Percentiles rank a stretch among this genome's conserved stretches.
phyloP scores from a whole-genome alignment of 2,888 invertebrate genomes.

The Xestia xanthographa region DNA sequence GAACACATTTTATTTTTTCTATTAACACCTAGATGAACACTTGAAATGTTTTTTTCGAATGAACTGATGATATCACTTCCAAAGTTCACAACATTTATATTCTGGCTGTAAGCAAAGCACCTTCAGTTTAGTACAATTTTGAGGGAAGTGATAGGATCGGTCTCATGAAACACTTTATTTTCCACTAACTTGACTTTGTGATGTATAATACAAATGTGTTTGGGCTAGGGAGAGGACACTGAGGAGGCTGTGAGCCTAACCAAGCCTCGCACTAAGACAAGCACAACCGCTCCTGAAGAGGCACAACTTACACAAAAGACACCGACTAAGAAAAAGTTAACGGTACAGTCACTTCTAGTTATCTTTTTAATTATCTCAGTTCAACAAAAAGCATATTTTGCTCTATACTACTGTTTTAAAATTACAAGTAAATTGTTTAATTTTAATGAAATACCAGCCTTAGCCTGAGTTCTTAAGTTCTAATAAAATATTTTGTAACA shows the following conservation, averaged over 20 bases:
- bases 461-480: not conserved
- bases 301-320: constrained; percentile 89
- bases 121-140: not conserved
- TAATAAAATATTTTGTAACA: not conserved
- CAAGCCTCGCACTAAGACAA: constrained; percentile 88
- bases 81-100: not conserved
- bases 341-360: constrained; percentile 79
- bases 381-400: not conserved
- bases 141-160: constrained; percentile 36
- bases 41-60: constrained; percentile 33
- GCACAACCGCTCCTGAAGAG: constrained; percentile 88
- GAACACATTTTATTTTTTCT: constrained; percentile 43
- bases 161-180: constrained; percentile 37
- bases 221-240: constrained; percentile 86
- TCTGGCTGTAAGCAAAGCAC: not conserved
- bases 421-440: not conserved
- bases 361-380: constrained; percentile 83
- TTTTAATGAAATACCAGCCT: not conserved
- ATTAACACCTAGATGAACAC: constrained; percentile 50
- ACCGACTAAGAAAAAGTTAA: constrained; percentile 87
- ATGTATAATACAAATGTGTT: constrained; percentile 72
- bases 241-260: constrained; percentile 88
- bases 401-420: not conserved
- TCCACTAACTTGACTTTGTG: constrained; percentile 61
- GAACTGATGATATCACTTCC: constrained; percentile 45